Evolutionary conservation across 2,888 invertebrate species (phyloP).

Genomic region (Yponomeuta evonymella): DNA sequence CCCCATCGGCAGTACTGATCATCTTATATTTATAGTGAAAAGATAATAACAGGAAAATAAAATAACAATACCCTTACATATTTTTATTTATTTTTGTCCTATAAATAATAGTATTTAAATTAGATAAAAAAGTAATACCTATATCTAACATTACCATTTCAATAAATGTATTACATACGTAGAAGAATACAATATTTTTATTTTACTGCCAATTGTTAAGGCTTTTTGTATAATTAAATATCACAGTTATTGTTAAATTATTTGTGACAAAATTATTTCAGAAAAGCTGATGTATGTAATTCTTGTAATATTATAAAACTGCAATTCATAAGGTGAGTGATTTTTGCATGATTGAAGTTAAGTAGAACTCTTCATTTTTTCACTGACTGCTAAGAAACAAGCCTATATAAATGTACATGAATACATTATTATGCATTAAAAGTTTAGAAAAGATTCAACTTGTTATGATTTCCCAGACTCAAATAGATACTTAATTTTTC

Average conservation of each 20-base stretch:
- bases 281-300: slow-evolving; percentile 32
- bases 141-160: slow-evolving; percentile 27
- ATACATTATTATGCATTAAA: too few relatives aligned
- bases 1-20: too few relatives aligned
- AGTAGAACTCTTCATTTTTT: not conserved
- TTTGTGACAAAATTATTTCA: slow-evolving; percentile 56
- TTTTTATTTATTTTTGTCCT: slow-evolving; percentile 21
- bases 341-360: slow-evolving; percentile 21
- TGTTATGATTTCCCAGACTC: too few relatives aligned
- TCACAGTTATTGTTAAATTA: slow-evolving; percentile 74
- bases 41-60: slow-evolving; percentile 8
- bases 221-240: slow-evolving; percentile 73
- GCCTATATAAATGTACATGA: not conserved
- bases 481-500: too few relatives aligned
- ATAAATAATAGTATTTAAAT: slow-evolving; percentile 25
- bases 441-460: too few relatives aligned
- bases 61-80: slow-evolving; percentile 9
- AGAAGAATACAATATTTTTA: slow-evolving; percentile 28
- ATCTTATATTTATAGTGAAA: too few relatives aligned
- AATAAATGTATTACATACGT: slow-evolving; percentile 30
- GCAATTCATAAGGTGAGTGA: slow-evolving; percentile 38
- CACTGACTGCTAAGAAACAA: not conserved
- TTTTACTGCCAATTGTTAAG: slow-evolving; percentile 62
- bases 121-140: slow-evolving; percentile 26
- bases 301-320: not conserved